Evolutionary conservation across 2,113 vertebrate species (phyloP).

Genomic region (Tychaedon coryphoeus): DNA sequence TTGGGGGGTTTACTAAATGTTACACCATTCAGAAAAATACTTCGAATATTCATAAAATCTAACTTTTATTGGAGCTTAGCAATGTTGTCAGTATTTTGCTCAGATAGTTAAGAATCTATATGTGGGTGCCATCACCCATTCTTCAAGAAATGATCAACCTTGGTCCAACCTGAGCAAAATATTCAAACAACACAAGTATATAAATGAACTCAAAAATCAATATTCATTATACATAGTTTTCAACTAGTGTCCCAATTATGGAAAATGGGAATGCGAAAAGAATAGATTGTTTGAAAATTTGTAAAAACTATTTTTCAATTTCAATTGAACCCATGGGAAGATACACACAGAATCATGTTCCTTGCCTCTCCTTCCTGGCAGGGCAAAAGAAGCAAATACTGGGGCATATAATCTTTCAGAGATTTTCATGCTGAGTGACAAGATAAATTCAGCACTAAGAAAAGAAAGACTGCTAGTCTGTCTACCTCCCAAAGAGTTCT

Average conservation of each 20-base stretch:
- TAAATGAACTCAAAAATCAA: rapidly evolving
- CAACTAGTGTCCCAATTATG: not conserved
- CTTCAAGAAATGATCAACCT: not conserved
- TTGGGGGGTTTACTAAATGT: rapidly evolving
- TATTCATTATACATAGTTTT: not conserved
- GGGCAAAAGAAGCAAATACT: not conserved
- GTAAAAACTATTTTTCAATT: not conserved
- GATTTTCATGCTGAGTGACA: not conserved
- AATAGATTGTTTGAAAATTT: not conserved
- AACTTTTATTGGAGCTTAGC: not conserved
- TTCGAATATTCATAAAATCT: not conserved
- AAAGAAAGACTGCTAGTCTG: not conserved
- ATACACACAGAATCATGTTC: not conserved
- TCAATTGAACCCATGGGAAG: not conserved
- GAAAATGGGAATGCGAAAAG: not conserved
- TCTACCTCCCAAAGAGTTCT: not conserved
- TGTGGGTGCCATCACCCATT: rapidly evolving
- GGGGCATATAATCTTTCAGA: not conserved
- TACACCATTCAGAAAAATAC: not conserved
- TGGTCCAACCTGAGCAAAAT: not conserved
- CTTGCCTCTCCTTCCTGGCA: not conserved
- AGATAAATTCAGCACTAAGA: not conserved
- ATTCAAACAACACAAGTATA: not conserved
- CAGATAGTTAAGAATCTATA: not conserved
- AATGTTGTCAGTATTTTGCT: not conserved